Evolutionary conservation across 2,113 vertebrate species (phyloP).

Genomic region (Hippolais icterina): DNA sequence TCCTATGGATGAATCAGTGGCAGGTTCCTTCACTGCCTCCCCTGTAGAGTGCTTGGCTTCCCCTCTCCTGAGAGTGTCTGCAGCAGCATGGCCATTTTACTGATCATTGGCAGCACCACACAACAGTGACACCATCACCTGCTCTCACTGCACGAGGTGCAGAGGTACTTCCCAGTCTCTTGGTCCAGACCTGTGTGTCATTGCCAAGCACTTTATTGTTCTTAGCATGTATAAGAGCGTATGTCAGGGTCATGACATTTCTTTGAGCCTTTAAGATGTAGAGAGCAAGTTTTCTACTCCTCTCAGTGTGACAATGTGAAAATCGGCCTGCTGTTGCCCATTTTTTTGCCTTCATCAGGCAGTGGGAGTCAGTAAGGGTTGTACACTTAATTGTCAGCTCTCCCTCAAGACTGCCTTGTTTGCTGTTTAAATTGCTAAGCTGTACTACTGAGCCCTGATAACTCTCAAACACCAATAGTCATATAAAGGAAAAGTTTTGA

Average conservation of each 20-base stretch:
- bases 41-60: background rate
- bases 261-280: background rate
- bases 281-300: background rate
- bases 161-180: background rate
- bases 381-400: background rate
- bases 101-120: background rate
- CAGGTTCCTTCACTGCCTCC: background rate
- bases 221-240: background rate
- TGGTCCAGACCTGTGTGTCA: background rate
- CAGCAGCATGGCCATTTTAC: background rate
- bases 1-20: background rate
- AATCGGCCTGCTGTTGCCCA: background rate
- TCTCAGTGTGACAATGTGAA: background rate
- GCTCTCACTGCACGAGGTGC: background rate
- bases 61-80: background rate
- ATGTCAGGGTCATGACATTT: background rate
- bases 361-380: background rate
- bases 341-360: background rate
- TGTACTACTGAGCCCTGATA: background rate
- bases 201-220: background rate
- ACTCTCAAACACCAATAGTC: background rate
- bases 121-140: accelerated
- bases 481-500: background rate
- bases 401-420: background rate
- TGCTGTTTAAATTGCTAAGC: background rate